Base-by-base conservation (phyloP, 2,888 invertebrate genomes). In the Erebia aethiops region DNA sequence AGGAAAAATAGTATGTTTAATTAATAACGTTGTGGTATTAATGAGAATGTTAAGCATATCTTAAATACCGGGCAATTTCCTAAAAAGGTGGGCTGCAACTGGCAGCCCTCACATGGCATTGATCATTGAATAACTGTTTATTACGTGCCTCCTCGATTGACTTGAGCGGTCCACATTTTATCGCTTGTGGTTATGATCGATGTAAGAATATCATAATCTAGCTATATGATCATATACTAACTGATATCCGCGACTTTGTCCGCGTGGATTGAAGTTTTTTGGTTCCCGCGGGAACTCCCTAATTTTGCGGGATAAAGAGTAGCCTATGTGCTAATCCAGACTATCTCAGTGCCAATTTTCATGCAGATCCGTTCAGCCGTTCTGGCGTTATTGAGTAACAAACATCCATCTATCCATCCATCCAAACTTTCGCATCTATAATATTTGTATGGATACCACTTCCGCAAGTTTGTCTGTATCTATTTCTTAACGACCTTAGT, bases 101-200 rank as follows among this genome's bases (percentile, higher is more conserved):
- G 57, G 9, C 67, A 67, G 51, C 67, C 67, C 67, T 67, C 8
- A 3, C 35, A 61, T 69, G 69, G 69, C 70, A 66, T 69, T 58
- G 67, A 69, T 69, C 73, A 73, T 72, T 74, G 69, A 60, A 70
- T 75, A 74, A 76, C 76, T 72, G 75, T 75, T 69, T 58, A 60
- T 71, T 69, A 66, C 70, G 63, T 72, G 71, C 71, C 69, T 67
- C 49, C 63, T 62, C 69, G 74, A 71, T 73, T 68, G 75, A 73
- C 73, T 66, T 68, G 70, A 68, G 66, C 67, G 62, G 62, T 68
- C 69, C 62, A 69, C 16, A 72, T 72, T 57, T 67, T 61, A 70
- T 74, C 49, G 60, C 60, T 54, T 57, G 63, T 57, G 69, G 69
- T 63, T 57, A 57, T 14, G 49, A 26, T 49, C 49, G 16, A 43